Conservation (phyloP, 1,140 invertebrate species). For the Saccostrea echinata region DNA sequence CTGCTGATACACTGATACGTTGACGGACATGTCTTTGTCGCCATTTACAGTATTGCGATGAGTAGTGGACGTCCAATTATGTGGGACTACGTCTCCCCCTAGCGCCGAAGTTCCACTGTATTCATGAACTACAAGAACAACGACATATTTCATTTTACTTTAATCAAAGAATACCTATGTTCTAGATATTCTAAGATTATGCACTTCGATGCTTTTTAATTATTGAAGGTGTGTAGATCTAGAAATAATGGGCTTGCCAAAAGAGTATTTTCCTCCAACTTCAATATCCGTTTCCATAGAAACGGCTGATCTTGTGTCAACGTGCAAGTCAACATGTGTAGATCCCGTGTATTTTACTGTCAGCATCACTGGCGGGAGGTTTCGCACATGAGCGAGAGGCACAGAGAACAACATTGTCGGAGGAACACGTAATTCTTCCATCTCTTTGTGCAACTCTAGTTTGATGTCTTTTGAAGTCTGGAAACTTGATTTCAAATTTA, state of each 20-base stretch:
- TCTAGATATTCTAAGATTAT: no score
- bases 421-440: conserved; percentile 1
- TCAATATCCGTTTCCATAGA: neutral
- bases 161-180: no score
- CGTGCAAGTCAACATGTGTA: conserved; percentile 41
- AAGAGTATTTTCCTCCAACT: conserved; percentile 13
- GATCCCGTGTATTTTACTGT: conserved; percentile 49
- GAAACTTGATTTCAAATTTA: conserved; percentile 37
- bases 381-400: conserved; percentile 52
- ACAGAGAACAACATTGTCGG: conserved; percentile 46
- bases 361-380: conserved; percentile 52
- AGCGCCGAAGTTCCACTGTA: neutral
- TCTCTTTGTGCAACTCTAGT: conserved; percentile 21
- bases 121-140: neutral
- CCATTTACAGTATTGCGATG: neutral
- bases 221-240: neutral
- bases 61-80: neutral
- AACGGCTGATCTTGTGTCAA: neutral
- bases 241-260: neutral
- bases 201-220: no score
- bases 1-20: neutral
- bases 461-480: conserved; percentile 42
- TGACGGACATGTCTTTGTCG: conserved; percentile 22
- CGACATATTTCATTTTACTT: neutral
- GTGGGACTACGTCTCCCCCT: neutral